Evolutionary conservation across 2,113 vertebrate genomes (phyloP).

Genomic region (Tetrax tetrax): DNA sequence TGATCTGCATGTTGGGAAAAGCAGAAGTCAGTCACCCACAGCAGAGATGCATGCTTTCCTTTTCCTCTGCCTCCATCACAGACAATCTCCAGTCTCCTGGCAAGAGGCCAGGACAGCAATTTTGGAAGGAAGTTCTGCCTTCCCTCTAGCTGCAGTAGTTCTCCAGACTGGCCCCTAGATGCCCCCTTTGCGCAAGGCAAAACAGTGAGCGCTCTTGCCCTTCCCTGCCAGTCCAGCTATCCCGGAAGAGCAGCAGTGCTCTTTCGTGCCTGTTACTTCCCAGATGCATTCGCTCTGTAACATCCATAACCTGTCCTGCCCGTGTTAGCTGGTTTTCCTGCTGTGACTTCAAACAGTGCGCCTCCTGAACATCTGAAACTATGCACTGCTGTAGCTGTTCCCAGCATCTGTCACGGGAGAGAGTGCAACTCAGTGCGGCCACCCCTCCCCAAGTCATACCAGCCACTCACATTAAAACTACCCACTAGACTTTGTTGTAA

Average conservation of each 20-base stretch:
- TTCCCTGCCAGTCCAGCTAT: background rate
- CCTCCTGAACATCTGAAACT: background rate
- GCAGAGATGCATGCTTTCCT: background rate
- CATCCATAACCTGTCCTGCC: background rate
- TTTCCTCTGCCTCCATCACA: background rate
- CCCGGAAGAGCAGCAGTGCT: background rate
- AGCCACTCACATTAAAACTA: background rate
- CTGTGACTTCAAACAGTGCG: background rate
- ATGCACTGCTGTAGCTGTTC: background rate
- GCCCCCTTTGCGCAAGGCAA: background rate
- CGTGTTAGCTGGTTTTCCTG: background rate
- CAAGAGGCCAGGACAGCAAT: background rate
- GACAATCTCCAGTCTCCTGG: background rate
- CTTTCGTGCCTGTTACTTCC: background rate
- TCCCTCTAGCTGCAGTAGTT: background rate
- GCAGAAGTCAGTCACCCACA: background rate
- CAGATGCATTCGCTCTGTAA: background rate
- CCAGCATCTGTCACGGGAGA: background rate
- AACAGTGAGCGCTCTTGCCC: accelerated
- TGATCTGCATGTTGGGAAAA: background rate
- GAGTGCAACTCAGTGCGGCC: background rate
- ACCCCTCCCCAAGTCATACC: background rate
- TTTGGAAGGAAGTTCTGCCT: background rate
- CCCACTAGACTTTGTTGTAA: background rate
- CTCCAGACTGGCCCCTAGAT: slow-evolving; percentile 22